Conservation (phyloP, 2,797 vertebrate genomes). For the Delichon dasypus region DNA sequence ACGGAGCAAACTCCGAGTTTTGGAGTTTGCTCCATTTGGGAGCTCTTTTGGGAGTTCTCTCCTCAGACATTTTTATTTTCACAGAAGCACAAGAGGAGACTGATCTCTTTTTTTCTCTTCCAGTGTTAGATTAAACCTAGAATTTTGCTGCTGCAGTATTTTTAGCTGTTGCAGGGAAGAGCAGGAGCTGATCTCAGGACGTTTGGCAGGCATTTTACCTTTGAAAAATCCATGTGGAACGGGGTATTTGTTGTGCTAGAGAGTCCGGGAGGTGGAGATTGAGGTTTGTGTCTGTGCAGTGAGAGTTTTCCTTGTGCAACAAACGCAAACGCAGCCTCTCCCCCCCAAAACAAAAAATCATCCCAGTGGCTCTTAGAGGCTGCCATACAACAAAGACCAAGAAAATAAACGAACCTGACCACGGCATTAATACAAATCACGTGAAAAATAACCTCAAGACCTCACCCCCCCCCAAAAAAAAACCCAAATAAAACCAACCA, state of each 20-base stretch:
- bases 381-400: background rate
- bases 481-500: background rate
- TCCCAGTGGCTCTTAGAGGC: background rate
- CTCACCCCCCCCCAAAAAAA: background rate
- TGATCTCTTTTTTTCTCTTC: background rate
- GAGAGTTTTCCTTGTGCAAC: background rate
- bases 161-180: background rate
- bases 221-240: background rate
- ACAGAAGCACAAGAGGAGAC: background rate
- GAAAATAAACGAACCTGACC: background rate
- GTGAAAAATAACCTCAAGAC: background rate
- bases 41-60: background rate
- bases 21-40: background rate
- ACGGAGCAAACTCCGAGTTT: fast-evolving
- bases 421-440: background rate
- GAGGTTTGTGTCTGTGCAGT: background rate
- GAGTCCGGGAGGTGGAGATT: background rate
- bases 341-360: background rate
- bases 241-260: background rate
- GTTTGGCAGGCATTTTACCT: background rate
- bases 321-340: background rate
- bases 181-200: background rate
- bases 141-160: background rate
- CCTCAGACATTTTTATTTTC: background rate
- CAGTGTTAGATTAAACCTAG: background rate